A percentile compares a stretch with the other conserved stretches of the same genome.
Conservation (phyloP, 2,888 invertebrate species). For the Leptopterna dolabrata region DNA sequence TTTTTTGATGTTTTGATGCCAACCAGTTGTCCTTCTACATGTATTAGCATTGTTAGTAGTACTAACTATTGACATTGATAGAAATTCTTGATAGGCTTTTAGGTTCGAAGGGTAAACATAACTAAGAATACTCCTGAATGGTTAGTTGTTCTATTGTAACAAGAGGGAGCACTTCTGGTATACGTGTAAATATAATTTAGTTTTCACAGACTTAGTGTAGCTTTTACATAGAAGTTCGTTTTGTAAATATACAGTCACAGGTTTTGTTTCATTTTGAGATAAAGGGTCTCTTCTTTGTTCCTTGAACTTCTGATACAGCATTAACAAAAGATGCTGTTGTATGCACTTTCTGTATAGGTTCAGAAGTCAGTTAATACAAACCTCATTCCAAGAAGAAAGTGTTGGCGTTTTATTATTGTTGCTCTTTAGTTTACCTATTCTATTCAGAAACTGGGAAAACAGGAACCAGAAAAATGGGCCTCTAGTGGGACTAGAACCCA, state of each 20-base stretch:
- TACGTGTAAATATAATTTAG: neutral
- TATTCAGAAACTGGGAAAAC: no score
- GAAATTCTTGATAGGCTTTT: neutral
- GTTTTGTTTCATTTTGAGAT: neutral
- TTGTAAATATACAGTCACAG: conserved; percentile 23
- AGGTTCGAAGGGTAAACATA: neutral
- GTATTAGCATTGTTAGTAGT: neutral
- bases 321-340: neutral
- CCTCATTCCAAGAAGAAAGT: conserved; percentile 32
- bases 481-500: no score
- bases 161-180: neutral
- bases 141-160: neutral
- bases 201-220: neutral
- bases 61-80: neutral
- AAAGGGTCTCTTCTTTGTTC: conserved; percentile 12
- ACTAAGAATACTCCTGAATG: neutral
- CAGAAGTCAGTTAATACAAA: conserved; percentile 18
- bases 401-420: neutral
- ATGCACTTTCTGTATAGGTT: conserved; percentile 17
- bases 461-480: no score
- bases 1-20: neutral
- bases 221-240: neutral
- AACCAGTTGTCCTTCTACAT: neutral
- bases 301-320: conserved; percentile 32
- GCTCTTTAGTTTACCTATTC: neutral